Percentiles rank a stretch among this genome's conserved stretches.
These are phyloP conservation scores for Steatocranus sp. DNA, from an alignment of 2,797 vertebrate genomes.

Conservation along the genomic window DNA sequence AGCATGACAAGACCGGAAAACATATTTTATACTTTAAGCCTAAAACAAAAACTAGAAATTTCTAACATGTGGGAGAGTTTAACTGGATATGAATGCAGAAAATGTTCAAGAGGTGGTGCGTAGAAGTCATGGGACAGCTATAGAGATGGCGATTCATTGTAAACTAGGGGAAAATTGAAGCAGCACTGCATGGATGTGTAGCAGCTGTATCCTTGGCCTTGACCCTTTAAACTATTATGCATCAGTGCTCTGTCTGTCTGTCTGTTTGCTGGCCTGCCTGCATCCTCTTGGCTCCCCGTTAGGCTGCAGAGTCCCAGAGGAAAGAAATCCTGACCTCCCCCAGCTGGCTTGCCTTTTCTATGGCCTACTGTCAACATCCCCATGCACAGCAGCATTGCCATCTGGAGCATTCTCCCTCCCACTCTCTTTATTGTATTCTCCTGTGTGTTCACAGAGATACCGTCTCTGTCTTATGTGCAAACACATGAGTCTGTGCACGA, in stretches of 20 bases:
- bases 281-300: background rate
- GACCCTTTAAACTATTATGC: constrained; percentile 23
- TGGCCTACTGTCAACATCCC: constrained; percentile 39
- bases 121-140: background rate
- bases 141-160: background rate
- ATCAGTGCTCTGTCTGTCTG: background rate
- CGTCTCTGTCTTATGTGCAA: constrained; percentile 2
- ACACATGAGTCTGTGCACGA: background rate
- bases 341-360: constrained; percentile 41
- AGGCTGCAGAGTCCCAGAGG: constrained; percentile 21
- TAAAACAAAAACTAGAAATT: background rate
- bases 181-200: background rate
- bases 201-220: constrained; percentile 17
- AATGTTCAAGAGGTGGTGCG: background rate
- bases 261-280: constrained; percentile 2
- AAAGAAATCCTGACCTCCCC: constrained; percentile 32
- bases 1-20: background rate
- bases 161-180: background rate
- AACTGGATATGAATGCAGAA: background rate
- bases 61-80: background rate
- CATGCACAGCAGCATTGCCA: constrained; percentile 49
- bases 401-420: constrained; percentile 35
- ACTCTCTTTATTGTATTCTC: constrained; percentile 27
- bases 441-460: constrained; percentile 20
- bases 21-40: background rate